phyloP scores from a whole-genome alignment of 1,140 invertebrate genomes.

The Rhizoglyphus robini region DNA sequence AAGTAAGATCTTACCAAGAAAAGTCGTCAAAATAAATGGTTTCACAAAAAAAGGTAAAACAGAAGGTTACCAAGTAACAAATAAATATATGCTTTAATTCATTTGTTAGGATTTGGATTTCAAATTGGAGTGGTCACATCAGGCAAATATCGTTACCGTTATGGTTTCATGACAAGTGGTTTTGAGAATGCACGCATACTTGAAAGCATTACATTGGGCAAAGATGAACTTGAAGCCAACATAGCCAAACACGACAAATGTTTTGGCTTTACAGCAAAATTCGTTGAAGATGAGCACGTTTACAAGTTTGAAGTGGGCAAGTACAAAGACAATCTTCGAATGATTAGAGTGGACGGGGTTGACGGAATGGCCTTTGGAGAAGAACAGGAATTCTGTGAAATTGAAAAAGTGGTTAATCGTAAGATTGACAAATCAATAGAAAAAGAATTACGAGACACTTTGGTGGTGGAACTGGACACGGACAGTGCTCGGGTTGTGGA shows the following conservation, averaged over 20 bases:
- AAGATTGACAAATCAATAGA: too few species aligned
- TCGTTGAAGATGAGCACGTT: background rate
- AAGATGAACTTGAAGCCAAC: background rate
- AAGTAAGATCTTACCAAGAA: background rate
- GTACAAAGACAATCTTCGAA: background rate
- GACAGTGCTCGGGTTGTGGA: slow-evolving; percentile 3
- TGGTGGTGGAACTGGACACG: background rate
- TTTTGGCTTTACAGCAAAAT: background rate
- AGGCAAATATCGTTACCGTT: background rate
- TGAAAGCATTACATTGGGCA: background rate
- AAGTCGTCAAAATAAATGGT: background rate
- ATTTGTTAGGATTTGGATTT: background rate
- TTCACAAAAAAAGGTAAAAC: too few species aligned
- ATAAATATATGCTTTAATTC: too few species aligned
- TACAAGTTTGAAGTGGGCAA: background rate
- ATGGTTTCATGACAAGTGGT: background rate
- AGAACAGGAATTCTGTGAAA: too few species aligned
- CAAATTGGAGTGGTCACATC: background rate
- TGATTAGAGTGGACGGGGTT: background rate
- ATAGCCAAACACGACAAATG: background rate
- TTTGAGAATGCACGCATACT: background rate
- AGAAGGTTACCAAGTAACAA: too few species aligned
- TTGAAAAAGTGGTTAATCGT: too few species aligned
- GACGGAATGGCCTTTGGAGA: too few species aligned
- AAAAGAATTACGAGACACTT: too few species aligned